Percentiles rank a stretch among this genome's conserved stretches.
These are phyloP conservation scores for Sceloporus tristichus DNA, from an alignment of 2,113 vertebrate genomes.

Conservation along the genomic window DNA sequence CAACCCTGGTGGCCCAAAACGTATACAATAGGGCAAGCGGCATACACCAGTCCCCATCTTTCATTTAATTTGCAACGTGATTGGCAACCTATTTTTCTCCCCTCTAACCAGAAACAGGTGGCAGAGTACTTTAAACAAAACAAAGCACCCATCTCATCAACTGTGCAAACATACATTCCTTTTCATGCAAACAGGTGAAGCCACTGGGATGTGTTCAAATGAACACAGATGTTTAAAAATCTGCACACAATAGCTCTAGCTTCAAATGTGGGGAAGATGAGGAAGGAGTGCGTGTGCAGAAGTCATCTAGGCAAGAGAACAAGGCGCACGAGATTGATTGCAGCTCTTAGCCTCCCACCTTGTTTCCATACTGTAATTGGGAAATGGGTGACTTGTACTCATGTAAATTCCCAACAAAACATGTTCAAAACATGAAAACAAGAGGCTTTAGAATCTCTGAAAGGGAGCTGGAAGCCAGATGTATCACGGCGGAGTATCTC, in stretches of 20 bases:
- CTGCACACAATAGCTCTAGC: slow-evolving; percentile 38
- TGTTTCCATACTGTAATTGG: slow-evolving; percentile 64
- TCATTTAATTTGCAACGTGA: slow-evolving; percentile 47
- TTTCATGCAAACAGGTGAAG: slow-evolving; percentile 25
- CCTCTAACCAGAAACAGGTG: slow-evolving; percentile 60
- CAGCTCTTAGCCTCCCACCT: slow-evolving; percentile 53
- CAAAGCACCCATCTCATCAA: background rate
- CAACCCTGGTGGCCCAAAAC: slow-evolving; percentile 47
- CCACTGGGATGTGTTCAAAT: slow-evolving; percentile 9
- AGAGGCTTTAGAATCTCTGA: slow-evolving; percentile 52
- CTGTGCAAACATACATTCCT: slow-evolving; percentile 2
- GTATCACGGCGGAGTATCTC: slow-evolving; percentile 1
- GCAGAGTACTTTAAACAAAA: slow-evolving; percentile 33
- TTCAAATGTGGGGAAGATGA: background rate
- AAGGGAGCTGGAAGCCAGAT: slow-evolving; percentile 61
- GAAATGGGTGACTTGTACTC: slow-evolving; percentile 60
- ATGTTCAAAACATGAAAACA: slow-evolving; percentile 58
- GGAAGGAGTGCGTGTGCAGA: slow-evolving; percentile 26
- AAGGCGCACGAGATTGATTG: slow-evolving; percentile 33
- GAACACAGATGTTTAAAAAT: slow-evolving; percentile 39
- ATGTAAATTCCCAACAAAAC: slow-evolving; percentile 63
- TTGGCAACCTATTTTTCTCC: slow-evolving; percentile 63
- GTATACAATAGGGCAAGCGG: slow-evolving; percentile 32
- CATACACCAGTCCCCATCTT: slow-evolving; percentile 46
- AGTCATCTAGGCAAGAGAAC: slow-evolving; percentile 52